Evolutionary conservation across 1,140 invertebrate genomes (phyloP), one percentile per base, ranked within the genome.

Genomic region (Drosophila ercepeae): DNA sequence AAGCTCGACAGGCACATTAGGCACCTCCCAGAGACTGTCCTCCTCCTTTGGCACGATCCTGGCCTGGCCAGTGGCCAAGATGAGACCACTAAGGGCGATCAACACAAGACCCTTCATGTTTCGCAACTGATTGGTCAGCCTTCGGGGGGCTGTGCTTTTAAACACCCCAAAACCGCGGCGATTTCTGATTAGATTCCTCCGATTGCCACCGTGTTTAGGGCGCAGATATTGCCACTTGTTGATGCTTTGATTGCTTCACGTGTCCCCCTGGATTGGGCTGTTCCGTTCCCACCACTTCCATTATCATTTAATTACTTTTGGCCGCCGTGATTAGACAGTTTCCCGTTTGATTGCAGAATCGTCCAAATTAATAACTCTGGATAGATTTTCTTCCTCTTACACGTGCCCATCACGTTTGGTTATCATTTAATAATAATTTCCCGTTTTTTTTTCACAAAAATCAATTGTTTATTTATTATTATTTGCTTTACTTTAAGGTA

Each of bases 261-360:
- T 72, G 71, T 68, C 53, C 60, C 71, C 71, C 44, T 34, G 27
- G 14, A 65, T 67, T 75, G 5, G 57, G 27, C n/a, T 54, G 41
- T 42, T 42, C 23, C 48, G 36, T 58, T 65, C 27, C 32, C 25
- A 46, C 7, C 41, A 25, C 27, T 11, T 18, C 19, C 48, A 67
- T 78, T 84, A 84, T 84, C 79, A 86, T 58, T 84, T 84, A 76
- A 84, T 84, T 84, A 88, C 61, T 69, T 73, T 72, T 67, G 45
- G 55, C 57, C 27, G 19, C 41, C 34, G 27, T 41, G 52, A 39
- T 55, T 75, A 59, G 48, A 49, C 42, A n/a, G 34, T 36, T 14
- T 46, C 34, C 41, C n/a, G 21, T n/a, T 14, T 14, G 29, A 14
- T 27, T 36, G 48, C 4, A 13, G n/a, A 21, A 32, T 9, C 14